These are phyloP conservation scores for Agonopterix heracliana DNA, from an alignment of 2,888 invertebrate species.

Conservation along the genomic window DNA sequence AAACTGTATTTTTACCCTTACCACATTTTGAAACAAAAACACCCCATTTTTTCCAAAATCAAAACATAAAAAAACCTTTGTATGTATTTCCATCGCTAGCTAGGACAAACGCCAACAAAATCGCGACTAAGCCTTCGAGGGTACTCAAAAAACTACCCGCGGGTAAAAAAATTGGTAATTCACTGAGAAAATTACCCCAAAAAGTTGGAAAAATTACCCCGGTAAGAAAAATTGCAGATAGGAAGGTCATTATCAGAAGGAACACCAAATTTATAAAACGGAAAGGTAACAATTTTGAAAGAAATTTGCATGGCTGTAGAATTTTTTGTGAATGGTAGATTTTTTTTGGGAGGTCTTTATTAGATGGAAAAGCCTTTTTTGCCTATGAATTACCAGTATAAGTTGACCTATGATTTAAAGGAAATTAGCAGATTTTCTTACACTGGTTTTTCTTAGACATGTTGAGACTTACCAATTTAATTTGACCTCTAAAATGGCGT, in stretches of 20 bases:
- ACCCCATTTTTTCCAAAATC: neutral
- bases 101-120: constrained; percentile 4
- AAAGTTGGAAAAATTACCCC: constrained; percentile 17
- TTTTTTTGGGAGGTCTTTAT: no score
- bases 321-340: neutral
- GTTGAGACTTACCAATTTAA: no score
- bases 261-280: constrained; percentile 51
- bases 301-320: constrained; percentile 20
- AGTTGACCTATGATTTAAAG: no score
- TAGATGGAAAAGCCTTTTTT: no score
- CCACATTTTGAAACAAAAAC: no score
- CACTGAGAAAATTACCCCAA: constrained; percentile 30
- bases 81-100: constrained; percentile 4
- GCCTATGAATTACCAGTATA: no score
- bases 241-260: constrained; percentile 48
- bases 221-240: constrained; percentile 32
- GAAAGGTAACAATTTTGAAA: constrained; percentile 48
- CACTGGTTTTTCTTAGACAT: no score
- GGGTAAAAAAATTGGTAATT: neutral
- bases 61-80: neutral
- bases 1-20: no score
- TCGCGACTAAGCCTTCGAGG: constrained; percentile 11
- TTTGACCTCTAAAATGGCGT: no score
- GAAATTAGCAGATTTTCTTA: no score
- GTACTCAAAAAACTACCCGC: constrained; percentile 18